phyloP scores from a whole-genome alignment of 2,888 invertebrate genomes.

The Liopterus haemorrhoidalis region DNA sequence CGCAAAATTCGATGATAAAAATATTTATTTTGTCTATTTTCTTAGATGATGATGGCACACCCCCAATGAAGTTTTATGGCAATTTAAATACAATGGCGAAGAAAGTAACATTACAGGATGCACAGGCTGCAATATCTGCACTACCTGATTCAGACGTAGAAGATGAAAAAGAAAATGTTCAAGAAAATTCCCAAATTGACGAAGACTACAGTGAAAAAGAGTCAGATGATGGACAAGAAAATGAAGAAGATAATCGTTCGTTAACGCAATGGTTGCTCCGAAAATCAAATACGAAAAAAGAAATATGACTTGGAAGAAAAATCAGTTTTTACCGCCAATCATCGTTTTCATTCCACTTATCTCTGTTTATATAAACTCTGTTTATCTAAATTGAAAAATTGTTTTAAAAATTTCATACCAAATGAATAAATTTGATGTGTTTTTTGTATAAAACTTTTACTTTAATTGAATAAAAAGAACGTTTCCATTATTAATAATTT shows the following conservation, averaged over 20 bases:
- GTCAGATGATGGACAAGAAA: constrained; percentile 3
- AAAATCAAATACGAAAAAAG: constrained; percentile 3
- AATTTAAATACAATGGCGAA: constrained; percentile 9
- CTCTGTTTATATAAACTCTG: too few relatives aligned
- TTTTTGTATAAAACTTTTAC: too few relatives aligned
- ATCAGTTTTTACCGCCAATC: constrained; percentile 3
- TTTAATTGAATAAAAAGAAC: too few relatives aligned
- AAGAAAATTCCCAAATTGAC: constrained; percentile 10
- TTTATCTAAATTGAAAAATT: too few relatives aligned
- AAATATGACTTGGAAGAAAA: constrained; percentile 7
- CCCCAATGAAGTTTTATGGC: constrained; percentile 9
- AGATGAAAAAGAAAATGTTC: constrained; percentile 12
- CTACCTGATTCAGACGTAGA: constrained; percentile 14
- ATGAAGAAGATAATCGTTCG: constrained; percentile 6
- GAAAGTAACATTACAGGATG: constrained; percentile 8
- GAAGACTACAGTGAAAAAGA: constrained; percentile 9
- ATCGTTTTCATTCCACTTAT: constrained; percentile 5
- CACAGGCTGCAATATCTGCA: constrained; percentile 12
- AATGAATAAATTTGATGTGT: too few relatives aligned
- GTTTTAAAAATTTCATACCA: too few relatives aligned
- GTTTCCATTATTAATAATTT: too few relatives aligned
- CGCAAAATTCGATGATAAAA: constrained; percentile 6
- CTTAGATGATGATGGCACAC: constrained; percentile 6
- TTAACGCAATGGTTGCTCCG: constrained; percentile 1
- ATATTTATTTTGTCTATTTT: constrained; percentile 9